Evolutionary conservation across 2,113 vertebrate genomes (phyloP).

Genomic region (Tachysurus vachellii): DNA sequence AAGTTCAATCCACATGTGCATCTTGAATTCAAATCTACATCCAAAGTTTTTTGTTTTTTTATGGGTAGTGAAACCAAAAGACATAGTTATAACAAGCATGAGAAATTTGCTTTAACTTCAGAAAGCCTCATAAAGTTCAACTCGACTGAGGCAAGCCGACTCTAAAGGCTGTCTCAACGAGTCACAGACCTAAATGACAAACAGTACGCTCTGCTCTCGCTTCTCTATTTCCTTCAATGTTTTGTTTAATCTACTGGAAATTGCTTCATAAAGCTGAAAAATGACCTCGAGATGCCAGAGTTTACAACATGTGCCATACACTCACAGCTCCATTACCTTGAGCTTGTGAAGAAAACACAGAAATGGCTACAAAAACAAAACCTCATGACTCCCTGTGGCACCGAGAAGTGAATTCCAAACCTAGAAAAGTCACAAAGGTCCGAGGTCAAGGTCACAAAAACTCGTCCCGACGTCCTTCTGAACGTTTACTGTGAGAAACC

Average conservation of each 20-base stretch:
- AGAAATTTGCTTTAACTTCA: conserved; percentile 4
- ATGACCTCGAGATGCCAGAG: not conserved
- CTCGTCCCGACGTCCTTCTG: not conserved
- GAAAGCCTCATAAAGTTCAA: not conserved
- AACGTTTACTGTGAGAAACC: conserved; percentile 5
- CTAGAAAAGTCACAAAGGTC: conserved; percentile 9
- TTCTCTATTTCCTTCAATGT: not conserved
- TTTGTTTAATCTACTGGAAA: conserved; percentile 13
- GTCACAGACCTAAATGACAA: not conserved
- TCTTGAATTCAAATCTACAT: not conserved
- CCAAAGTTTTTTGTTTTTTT: no score
- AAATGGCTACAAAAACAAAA: conserved; percentile 4
- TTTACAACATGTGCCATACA: conserved; percentile 14
- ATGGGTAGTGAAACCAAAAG: not conserved
- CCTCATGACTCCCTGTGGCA: not conserved
- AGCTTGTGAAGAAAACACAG: not conserved
- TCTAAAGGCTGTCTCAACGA: not conserved
- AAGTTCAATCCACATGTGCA: conserved; percentile 12
- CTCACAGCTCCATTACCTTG: not conserved
- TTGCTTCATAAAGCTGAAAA: conserved; percentile 7
- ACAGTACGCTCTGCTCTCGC: not conserved
- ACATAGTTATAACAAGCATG: not conserved
- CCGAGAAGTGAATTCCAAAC: not conserved
- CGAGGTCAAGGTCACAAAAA: not conserved
- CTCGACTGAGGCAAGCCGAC: not conserved